A percentile compares a stretch with the other conserved stretches of the same genome.
These are phyloP conservation scores for Heliconius erato DNA, from an alignment of 2,888 invertebrate genomes.

Conservation along the genomic window DNA sequence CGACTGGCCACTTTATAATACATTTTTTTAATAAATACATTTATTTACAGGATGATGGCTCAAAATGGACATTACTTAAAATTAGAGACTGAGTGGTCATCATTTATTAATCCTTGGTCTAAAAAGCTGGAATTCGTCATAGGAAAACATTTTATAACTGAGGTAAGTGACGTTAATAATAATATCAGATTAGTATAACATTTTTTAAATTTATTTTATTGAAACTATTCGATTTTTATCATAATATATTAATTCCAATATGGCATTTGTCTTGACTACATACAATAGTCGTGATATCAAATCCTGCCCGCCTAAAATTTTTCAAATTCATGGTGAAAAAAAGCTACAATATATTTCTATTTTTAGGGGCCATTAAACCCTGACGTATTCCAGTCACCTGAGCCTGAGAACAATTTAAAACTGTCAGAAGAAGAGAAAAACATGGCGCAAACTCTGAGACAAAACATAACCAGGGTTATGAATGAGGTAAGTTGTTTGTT, in stretches of 20 bases:
- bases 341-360: neutral
- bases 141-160: slow-evolving; percentile 92
- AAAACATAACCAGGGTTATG: slow-evolving; percentile 88
- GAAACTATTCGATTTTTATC: too few species aligned
- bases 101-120: slow-evolving; percentile 97
- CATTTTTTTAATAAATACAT: neutral
- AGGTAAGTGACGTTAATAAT: slow-evolving; percentile 79
- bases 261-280: too few species aligned
- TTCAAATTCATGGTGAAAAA: too few species aligned
- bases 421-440: slow-evolving; percentile 87
- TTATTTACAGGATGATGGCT: slow-evolving; percentile 88
- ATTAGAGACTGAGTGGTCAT: slow-evolving; percentile 96
- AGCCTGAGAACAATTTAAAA: slow-evolving; percentile 62
- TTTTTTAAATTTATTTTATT: too few species aligned
- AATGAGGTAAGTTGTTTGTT: slow-evolving; percentile 85
- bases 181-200: neutral
- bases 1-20: too few species aligned
- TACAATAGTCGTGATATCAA: too few species aligned
- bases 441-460: slow-evolving; percentile 86
- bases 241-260: too few species aligned
- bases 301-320: too few species aligned
- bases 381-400: slow-evolving; percentile 88
- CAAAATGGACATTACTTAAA: slow-evolving; percentile 94
- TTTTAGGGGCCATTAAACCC: slow-evolving; percentile 90
- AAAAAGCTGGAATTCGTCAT: slow-evolving; percentile 95